Evolutionary conservation across 2,797 vertebrate species (phyloP).

Genomic region (Microctenopoma stevenorrisi): DNA sequence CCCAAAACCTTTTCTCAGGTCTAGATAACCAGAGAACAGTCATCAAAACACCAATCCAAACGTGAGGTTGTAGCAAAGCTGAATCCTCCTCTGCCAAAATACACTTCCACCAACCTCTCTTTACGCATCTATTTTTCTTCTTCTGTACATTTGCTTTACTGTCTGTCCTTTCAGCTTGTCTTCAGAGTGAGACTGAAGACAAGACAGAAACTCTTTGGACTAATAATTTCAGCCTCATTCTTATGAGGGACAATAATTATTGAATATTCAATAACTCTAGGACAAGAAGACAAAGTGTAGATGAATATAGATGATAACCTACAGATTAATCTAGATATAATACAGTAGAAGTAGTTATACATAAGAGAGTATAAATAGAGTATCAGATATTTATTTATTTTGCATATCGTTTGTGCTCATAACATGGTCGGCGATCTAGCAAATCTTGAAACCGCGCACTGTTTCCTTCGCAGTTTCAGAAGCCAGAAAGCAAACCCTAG

Average conservation of each 20-base stretch:
- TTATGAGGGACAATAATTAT: slow-evolving; percentile 56
- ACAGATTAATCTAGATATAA: slow-evolving; percentile 62
- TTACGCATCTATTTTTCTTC: slow-evolving; percentile 20
- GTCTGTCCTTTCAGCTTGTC: slow-evolving; percentile 28
- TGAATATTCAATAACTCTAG: slow-evolving; percentile 68
- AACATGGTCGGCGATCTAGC: slow-evolving; percentile 41
- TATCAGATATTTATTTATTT: slow-evolving; percentile 70
- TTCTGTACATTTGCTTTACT: slow-evolving; percentile 29
- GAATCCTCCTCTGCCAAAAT: slow-evolving; percentile 57
- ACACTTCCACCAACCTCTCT: slow-evolving; percentile 32
- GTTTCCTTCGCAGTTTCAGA: slow-evolving; percentile 49
- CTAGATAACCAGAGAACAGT: slow-evolving; percentile 68
- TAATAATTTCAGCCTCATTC: slow-evolving; percentile 53
- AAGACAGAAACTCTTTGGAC: slow-evolving; percentile 47
- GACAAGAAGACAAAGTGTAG: slow-evolving; percentile 62
- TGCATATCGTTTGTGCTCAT: slow-evolving; percentile 55
- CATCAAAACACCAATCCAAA: slow-evolving; percentile 43
- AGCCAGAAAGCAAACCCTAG: slow-evolving; percentile 56
- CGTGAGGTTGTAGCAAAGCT: slow-evolving; percentile 63
- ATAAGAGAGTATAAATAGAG: slow-evolving; percentile 62
- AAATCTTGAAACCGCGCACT: slow-evolving; percentile 56
- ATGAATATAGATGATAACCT: slow-evolving; percentile 63
- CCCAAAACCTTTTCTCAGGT: slow-evolving; percentile 66
- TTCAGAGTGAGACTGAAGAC: slow-evolving; percentile 31
- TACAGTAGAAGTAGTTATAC: slow-evolving; percentile 67